Percentiles rank a stretch among this genome's conserved stretches.
These are phyloP conservation scores for Myopa tessellatipennis DNA, from an alignment of 2,888 invertebrate species.

Conservation along the genomic window DNA sequence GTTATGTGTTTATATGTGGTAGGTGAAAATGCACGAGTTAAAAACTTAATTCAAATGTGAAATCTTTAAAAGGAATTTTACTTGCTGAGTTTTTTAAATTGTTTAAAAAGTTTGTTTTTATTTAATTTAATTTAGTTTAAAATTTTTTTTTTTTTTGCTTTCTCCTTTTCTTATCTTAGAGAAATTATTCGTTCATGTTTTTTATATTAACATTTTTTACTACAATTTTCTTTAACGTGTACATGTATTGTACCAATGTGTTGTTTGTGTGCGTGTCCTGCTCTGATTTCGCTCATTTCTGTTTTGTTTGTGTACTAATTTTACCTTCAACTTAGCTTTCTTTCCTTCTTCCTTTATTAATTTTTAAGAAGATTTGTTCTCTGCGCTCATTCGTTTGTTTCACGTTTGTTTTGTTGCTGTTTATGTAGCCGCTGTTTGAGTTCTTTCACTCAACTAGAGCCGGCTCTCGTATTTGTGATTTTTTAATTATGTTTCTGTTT, in stretches of 20 bases:
- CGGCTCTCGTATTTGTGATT: conserved; percentile 22
- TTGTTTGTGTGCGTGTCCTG: conserved; percentile 32
- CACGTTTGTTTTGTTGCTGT: conserved; percentile 12
- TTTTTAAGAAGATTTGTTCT: conserved; percentile 10
- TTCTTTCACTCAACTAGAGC: conserved; percentile 29
- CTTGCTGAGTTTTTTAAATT: conserved; percentile 47
- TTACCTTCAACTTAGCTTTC: background rate
- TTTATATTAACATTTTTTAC: conserved; percentile 49
- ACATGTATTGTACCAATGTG: conserved; percentile 38
- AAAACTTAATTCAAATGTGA: conserved; percentile 36
- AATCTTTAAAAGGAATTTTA: conserved; percentile 36
- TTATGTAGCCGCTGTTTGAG: conserved; percentile 38
- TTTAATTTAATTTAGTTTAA: conserved; percentile 46
- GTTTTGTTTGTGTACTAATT: conserved; percentile 20
- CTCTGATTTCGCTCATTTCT: conserved; percentile 35
- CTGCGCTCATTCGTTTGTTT: conserved; percentile 21
- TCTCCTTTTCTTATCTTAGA: conserved; percentile 44
- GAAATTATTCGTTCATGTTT: conserved; percentile 50
- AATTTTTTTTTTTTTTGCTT: conserved; percentile 43
- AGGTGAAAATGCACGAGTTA: conserved; percentile 12
- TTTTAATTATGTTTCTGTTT: conserved; percentile 32
- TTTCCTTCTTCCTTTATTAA: conserved; percentile 11
- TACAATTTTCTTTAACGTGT: conserved; percentile 48
- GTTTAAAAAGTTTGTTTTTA: conserved; percentile 39
- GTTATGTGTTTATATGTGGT: conserved; percentile 2